These are phyloP conservation scores for Pantherophis alleghaniensis DNA, from an alignment of 2,797 vertebrate species.

Conservation along the genomic window DNA sequence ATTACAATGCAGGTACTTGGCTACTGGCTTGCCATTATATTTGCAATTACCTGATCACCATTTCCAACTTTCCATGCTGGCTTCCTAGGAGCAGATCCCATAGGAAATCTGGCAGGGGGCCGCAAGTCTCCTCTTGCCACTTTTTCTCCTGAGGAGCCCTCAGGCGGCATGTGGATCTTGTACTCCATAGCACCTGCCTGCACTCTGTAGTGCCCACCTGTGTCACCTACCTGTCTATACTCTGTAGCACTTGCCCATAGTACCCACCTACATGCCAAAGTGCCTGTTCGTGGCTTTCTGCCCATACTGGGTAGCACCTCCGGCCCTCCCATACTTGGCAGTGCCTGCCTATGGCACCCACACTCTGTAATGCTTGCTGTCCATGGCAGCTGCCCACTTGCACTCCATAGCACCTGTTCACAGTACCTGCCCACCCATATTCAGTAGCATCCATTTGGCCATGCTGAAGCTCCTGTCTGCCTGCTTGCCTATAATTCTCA, in stretches of 20 bases:
- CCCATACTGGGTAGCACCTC: background rate
- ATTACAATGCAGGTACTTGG: background rate
- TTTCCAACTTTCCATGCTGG: background rate
- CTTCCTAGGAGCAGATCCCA: background rate
- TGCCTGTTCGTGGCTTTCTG: background rate
- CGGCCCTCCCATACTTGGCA: background rate
- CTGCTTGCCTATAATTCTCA: background rate
- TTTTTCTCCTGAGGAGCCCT: background rate
- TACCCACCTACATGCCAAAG: background rate
- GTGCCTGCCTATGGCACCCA: background rate
- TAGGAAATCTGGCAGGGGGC: background rate
- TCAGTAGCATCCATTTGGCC: background rate
- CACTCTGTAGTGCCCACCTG: background rate
- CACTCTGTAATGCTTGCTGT: background rate
- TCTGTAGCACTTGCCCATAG: too few relatives aligned
- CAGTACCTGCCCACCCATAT: background rate
- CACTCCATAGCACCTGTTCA: background rate
- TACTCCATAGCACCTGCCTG: background rate
- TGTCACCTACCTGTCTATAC: too few relatives aligned
- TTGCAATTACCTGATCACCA: background rate
- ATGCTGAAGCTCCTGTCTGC: too few relatives aligned
- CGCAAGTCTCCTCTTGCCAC: background rate
- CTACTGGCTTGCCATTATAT: background rate
- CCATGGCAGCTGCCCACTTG: background rate
- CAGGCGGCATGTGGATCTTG: background rate